A percentile compares a stretch with the other conserved stretches of the same genome.
Evolutionary conservation across 2,113 vertebrate species (phyloP).

Genomic region (Azemiops feae): DNA sequence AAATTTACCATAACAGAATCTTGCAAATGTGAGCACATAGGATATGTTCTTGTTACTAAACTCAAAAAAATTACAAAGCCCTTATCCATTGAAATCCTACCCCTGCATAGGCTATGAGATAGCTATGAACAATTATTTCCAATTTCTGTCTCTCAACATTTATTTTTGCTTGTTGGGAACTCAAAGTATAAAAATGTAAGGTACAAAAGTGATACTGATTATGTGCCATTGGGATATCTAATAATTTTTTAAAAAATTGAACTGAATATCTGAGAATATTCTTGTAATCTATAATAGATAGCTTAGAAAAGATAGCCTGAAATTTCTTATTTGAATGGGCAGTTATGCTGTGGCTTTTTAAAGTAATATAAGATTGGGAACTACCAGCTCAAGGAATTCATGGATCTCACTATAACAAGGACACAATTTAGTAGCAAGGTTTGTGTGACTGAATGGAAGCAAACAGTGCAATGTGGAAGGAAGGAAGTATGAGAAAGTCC

Average conservation of each 20-base stretch:
- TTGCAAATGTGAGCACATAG: neutral
- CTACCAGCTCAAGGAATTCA: neutral
- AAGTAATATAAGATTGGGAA: neutral
- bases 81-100: neutral
- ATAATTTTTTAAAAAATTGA: neutral
- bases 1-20: neutral
- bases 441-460: neutral
- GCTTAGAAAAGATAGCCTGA: neutral
- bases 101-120: neutral
- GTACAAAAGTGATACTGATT: neutral
- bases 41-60: neutral
- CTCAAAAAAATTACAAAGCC: neutral
- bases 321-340: neutral
- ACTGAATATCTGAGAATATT: neutral
- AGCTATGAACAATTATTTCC: neutral
- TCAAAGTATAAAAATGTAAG: neutral
- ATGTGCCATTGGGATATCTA: neutral
- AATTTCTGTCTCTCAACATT: neutral
- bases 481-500: neutral
- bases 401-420: neutral
- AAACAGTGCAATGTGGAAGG: neutral
- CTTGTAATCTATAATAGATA: neutral
- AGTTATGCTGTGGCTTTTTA: neutral
- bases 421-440: neutral
- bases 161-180: neutral